Conservation (phyloP, 2,113 vertebrate genomes). For the Acinonyx jubatus region DNA sequence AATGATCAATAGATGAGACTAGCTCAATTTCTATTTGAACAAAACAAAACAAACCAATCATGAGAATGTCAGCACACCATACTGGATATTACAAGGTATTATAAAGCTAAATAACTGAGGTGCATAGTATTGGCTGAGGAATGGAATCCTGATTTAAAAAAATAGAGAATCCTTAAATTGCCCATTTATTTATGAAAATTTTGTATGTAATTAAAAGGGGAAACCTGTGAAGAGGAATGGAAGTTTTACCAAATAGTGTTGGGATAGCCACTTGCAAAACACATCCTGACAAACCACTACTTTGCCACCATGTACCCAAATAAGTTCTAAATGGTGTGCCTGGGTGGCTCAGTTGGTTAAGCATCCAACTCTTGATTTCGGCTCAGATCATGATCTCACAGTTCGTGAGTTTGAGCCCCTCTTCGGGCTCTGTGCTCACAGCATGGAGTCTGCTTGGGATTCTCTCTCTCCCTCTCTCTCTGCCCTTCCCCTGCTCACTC, state of each 20-base stretch:
- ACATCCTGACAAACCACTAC: neutral
- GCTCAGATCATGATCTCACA: too few species aligned
- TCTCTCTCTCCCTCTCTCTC: too few species aligned
- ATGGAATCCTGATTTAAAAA: neutral
- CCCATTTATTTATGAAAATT: neutral
- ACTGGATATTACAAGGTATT: neutral
- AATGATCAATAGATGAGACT: neutral
- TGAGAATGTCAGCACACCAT: neutral
- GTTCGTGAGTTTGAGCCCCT: too few species aligned
- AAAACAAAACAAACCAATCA: neutral
- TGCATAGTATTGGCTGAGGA: neutral
- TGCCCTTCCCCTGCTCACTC: too few species aligned
- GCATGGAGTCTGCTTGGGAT: too few species aligned
- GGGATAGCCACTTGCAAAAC: neutral
- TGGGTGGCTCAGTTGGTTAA: too few species aligned
- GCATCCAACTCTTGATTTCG: too few species aligned
- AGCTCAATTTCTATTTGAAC: neutral
- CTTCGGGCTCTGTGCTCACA: too few species aligned
- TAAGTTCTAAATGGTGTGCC: neutral
- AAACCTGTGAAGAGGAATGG: neutral
- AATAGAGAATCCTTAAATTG: neutral
- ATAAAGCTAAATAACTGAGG: neutral
- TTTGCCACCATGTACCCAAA: neutral
- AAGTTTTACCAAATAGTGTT: neutral
- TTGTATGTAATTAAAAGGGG: neutral